These are phyloP conservation scores for Corythornis madagascariensis DNA, from an alignment of 2,113 vertebrate species.

Conservation along the genomic window DNA sequence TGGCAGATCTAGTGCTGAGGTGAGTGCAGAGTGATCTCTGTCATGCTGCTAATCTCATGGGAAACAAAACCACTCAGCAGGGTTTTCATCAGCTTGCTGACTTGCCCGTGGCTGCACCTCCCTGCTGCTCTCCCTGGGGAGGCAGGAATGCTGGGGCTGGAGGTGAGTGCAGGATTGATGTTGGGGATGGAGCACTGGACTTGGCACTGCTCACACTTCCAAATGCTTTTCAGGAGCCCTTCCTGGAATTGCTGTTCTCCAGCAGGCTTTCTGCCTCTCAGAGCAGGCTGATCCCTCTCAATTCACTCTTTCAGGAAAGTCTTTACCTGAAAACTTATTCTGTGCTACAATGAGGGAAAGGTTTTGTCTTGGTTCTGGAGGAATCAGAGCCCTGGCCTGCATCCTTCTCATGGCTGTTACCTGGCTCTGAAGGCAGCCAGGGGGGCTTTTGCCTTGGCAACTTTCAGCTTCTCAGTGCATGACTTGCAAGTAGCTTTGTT, in stretches of 20 bases:
- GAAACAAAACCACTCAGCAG: not conserved
- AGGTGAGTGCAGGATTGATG: not conserved
- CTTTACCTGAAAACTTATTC: not conserved
- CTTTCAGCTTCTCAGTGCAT: not conserved
- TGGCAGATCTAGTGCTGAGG: not conserved
- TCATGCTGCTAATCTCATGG: not conserved
- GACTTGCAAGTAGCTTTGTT: not conserved
- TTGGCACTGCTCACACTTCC: not conserved
- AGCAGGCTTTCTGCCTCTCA: not conserved
- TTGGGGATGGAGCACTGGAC: not conserved
- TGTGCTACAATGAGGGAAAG: not conserved
- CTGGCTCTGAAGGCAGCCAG: not conserved
- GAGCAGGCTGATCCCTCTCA: not conserved
- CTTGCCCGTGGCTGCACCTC: not conserved
- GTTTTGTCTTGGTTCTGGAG: not conserved
- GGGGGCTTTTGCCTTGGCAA: not conserved
- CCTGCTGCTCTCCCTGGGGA: not conserved
- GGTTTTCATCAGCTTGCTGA: not conserved
- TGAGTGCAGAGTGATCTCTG: not conserved
- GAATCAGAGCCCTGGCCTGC: not conserved
- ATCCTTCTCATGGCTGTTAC: not conserved
- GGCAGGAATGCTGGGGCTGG: not conserved
- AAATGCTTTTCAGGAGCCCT: not conserved
- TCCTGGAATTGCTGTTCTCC: not conserved
- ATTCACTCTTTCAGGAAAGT: not conserved